phyloP scores from a whole-genome alignment of 2,113 vertebrate species.

The Tricholaema leucomelas region DNA sequence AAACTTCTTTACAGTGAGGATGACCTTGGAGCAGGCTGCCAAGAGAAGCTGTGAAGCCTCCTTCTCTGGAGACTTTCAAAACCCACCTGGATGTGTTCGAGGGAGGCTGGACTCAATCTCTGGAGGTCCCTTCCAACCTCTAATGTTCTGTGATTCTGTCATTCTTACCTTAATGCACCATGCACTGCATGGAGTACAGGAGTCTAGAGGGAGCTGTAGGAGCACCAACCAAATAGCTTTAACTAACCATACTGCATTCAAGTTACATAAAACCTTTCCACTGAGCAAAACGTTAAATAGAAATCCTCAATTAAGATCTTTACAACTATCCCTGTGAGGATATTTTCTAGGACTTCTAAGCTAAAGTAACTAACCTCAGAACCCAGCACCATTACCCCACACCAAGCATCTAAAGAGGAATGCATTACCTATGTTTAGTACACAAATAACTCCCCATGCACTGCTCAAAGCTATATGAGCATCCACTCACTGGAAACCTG shows the following conservation, averaged over 20 bases:
- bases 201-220: background rate
- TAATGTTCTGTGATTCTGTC: too few species aligned
- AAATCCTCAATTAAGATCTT: background rate
- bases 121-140: too few species aligned
- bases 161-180: background rate
- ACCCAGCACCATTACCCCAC: background rate
- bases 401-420: constrained; percentile 11
- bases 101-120: background rate
- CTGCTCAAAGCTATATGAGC: background rate
- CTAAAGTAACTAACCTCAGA: constrained; percentile 2
- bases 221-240: background rate
- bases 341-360: background rate
- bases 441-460: background rate
- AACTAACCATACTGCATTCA: background rate
- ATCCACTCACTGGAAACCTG: constrained; percentile 10
- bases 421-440: constrained; percentile 10
- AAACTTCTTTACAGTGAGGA: too few species aligned
- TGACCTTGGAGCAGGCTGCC: too few species aligned
- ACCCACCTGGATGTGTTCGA: background rate
- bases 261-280: constrained; percentile 8
- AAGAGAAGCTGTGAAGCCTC: too few species aligned
- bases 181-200: background rate
- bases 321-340: background rate
- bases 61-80: too few species aligned
- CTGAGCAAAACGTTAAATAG: background rate